Evolutionary conservation across 1,140 invertebrate species (phyloP).

Genomic region (roundworm (Caenorhabditis elegans)): DNA sequence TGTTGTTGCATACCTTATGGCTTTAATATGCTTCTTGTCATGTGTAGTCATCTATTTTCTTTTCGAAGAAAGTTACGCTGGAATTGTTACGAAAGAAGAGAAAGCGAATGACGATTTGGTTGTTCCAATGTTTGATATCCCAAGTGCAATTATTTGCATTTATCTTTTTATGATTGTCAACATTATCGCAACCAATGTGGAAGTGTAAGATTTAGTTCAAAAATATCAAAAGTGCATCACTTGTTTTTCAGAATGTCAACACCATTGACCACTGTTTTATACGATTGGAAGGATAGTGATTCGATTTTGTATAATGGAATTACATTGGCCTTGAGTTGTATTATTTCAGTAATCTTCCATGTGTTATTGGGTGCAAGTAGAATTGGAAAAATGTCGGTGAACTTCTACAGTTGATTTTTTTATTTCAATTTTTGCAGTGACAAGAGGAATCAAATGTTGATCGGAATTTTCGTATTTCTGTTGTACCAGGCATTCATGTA

Average conservation of each 20-base stretch:
- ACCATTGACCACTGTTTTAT: slow-evolving; percentile 44
- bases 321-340: slow-evolving; percentile 26
- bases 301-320: slow-evolving; percentile 48
- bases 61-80: slow-evolving; percentile 49
- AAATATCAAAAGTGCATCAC: neutral
- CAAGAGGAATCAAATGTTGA: slow-evolving; percentile 48
- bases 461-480: slow-evolving; percentile 44
- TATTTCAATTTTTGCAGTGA: slow-evolving; percentile 31
- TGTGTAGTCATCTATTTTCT: slow-evolving; percentile 34
- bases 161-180: slow-evolving; percentile 40
- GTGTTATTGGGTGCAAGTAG: slow-evolving; percentile 36
- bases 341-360: slow-evolving; percentile 44
- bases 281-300: slow-evolving; percentile 44
- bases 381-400: slow-evolving; percentile 41
- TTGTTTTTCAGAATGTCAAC: slow-evolving; percentile 48
- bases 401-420: neutral
- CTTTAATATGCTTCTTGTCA: slow-evolving; percentile 34
- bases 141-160: slow-evolving; percentile 43
- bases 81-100: slow-evolving; percentile 47
- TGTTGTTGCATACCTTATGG: slow-evolving; percentile 48
- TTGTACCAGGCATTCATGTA: slow-evolving; percentile 39
- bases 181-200: slow-evolving; percentile 45
- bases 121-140: slow-evolving; percentile 43
- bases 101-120: slow-evolving; percentile 28
- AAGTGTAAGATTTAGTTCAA: slow-evolving; percentile 38